Evolutionary conservation across 2,113 vertebrate species (phyloP).

Genomic region (Scopus umbretta): DNA sequence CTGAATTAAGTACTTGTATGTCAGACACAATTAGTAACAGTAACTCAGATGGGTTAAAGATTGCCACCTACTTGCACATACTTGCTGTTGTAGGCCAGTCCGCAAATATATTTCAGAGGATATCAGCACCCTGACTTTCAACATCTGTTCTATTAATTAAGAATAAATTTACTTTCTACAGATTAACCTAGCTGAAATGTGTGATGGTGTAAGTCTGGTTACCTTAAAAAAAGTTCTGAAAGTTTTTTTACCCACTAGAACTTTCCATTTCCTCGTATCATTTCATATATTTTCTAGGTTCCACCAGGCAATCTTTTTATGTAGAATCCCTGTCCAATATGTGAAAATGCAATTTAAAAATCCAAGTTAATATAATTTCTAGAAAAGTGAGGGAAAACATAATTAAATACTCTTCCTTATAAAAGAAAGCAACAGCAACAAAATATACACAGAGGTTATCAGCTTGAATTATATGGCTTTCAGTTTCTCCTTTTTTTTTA

Average conservation of each 20-base stretch:
- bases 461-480: neutral
- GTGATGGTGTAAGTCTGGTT: neutral
- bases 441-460: neutral
- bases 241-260: neutral
- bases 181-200: neutral
- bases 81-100: neutral
- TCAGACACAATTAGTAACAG: neutral
- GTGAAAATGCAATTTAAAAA: neutral
- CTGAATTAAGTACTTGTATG: neutral
- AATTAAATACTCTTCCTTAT: neutral
- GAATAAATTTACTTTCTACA: neutral
- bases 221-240: neutral
- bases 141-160: neutral
- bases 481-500: neutral
- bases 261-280: neutral
- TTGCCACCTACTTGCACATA: neutral
- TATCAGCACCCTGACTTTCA: neutral
- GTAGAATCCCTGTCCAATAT: neutral
- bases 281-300: neutral
- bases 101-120: neutral
- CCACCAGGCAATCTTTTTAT: neutral
- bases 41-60: neutral
- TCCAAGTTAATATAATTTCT: neutral
- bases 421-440: neutral
- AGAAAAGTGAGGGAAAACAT: neutral